A percentile compares a stretch with the other conserved stretches of the same genome.
These are phyloP conservation scores for Eonycteris spelaea DNA, from an alignment of 2,113 vertebrate genomes.

Conservation along the genomic window DNA sequence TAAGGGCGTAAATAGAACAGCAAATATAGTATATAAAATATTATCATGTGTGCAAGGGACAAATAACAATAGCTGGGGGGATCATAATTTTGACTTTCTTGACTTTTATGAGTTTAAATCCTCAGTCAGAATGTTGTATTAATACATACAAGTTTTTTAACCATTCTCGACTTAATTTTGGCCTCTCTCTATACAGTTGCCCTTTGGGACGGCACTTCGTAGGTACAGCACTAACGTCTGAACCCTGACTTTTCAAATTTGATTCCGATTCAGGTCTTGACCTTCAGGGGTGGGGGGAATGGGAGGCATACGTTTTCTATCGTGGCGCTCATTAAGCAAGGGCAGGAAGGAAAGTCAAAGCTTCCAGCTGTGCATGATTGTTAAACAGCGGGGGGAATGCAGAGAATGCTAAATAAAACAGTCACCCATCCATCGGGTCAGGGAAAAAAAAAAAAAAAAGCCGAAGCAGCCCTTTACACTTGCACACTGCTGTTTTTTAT, in stretches of 20 bases:
- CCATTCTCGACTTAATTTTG: constrained; percentile 49
- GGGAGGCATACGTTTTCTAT: not conserved
- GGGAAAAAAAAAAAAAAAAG: constrained; percentile 45
- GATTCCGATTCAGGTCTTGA: constrained; percentile 47
- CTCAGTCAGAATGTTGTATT: constrained; percentile 42
- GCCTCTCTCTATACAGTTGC: not conserved
- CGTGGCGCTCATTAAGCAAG: constrained; percentile 43
- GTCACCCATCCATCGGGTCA: constrained; percentile 26
- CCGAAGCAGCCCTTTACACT: constrained; percentile 55
- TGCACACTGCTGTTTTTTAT: constrained; percentile 58
- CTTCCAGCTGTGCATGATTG: constrained; percentile 26
- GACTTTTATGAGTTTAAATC: constrained; percentile 67
- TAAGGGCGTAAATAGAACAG: constrained; percentile 71
- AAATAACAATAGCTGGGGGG: constrained; percentile 57
- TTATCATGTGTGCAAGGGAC: constrained; percentile 37
- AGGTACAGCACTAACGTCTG: constrained; percentile 13
- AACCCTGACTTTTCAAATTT: constrained; percentile 52
- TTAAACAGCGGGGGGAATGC: constrained; percentile 63
- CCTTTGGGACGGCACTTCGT: not conserved
- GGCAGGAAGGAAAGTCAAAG: not conserved
- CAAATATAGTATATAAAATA: constrained; percentile 66
- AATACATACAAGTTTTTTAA: constrained; percentile 55
- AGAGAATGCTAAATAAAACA: constrained; percentile 75
- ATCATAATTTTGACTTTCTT: constrained; percentile 67
- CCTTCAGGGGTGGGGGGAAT: constrained; percentile 27